Evolutionary conservation across 64 coral and sea anemone species (phyloP).

Genomic region (Stichodactyla mertensii): DNA sequence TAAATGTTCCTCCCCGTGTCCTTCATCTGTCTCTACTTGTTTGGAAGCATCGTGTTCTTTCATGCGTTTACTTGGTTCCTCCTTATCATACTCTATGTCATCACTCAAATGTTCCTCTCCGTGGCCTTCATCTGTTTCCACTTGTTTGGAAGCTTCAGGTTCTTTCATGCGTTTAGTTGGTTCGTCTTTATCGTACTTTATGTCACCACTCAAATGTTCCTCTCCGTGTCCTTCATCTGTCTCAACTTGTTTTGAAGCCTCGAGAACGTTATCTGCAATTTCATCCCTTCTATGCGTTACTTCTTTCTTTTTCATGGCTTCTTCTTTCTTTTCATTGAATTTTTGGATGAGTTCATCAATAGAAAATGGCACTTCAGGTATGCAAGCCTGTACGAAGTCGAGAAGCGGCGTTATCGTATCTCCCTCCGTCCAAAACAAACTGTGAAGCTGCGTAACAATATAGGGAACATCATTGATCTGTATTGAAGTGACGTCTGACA

Average conservation of each 20-base stretch:
- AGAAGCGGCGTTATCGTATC: background rate
- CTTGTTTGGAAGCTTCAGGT: background rate
- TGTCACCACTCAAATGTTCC: background rate
- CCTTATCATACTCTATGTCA: background rate
- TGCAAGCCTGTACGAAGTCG: slow-evolving; percentile 2
- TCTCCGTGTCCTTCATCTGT: background rate
- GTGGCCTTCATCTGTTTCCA: too few species aligned
- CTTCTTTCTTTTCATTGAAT: background rate
- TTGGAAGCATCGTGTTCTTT: background rate
- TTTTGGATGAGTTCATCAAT: background rate
- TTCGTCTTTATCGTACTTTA: background rate
- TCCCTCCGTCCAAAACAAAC: slow-evolving; percentile 14
- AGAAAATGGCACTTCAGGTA: background rate
- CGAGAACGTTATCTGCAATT: background rate
- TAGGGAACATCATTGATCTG: background rate
- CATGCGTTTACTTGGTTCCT: background rate
- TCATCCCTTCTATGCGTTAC: background rate
- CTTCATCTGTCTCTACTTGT: background rate
- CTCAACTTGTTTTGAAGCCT: background rate
- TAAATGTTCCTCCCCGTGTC: background rate
- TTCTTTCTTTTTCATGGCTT: background rate
- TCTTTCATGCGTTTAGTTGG: background rate
- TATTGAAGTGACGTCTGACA: background rate
- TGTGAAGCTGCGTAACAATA: slow-evolving; percentile 19
- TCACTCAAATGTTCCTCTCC: background rate